phyloP scores from a whole-genome alignment of 2,888 invertebrate genomes.

The Empis stercorea region DNA sequence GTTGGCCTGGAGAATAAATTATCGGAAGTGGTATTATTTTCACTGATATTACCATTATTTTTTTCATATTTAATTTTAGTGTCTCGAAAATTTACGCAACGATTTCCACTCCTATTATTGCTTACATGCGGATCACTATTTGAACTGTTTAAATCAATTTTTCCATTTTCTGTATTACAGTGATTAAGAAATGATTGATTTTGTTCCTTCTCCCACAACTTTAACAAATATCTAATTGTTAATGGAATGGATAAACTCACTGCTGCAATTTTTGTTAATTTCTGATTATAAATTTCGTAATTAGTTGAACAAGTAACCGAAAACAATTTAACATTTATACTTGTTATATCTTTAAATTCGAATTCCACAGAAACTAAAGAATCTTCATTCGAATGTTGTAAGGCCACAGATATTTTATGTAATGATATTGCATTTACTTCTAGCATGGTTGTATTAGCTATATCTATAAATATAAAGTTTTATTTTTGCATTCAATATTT shows the following conservation, averaged over 20 bases:
- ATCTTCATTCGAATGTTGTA: slow-evolving; percentile 87
- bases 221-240: slow-evolving; percentile 75
- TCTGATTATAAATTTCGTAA: slow-evolving; percentile 35
- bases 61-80: slow-evolving; percentile 10
- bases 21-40: too few relatives aligned
- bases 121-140: slow-evolving; percentile 17
- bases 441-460: slow-evolving; percentile 51
- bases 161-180: slow-evolving; percentile 41
- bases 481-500: not conserved
- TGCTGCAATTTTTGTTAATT: slow-evolving; percentile 56
- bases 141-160: slow-evolving; percentile 40
- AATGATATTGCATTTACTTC: slow-evolving; percentile 84
- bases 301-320: slow-evolving; percentile 39
- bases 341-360: slow-evolving; percentile 67
- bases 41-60: too few relatives aligned
- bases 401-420: slow-evolving; percentile 76
- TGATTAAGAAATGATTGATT: slow-evolving; percentile 38
- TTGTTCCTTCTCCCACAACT: slow-evolving; percentile 68
- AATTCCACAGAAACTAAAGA: slow-evolving; percentile 87
- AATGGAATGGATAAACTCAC: slow-evolving; percentile 87
- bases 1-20: not conserved
- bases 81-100: slow-evolving; percentile 4
- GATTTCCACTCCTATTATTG: too few relatives aligned
- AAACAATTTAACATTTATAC: slow-evolving; percentile 65
- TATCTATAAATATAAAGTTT: not conserved